phyloP scores from a whole-genome alignment of 2,113 vertebrate genomes.

The Diadophis punctatus region DNA sequence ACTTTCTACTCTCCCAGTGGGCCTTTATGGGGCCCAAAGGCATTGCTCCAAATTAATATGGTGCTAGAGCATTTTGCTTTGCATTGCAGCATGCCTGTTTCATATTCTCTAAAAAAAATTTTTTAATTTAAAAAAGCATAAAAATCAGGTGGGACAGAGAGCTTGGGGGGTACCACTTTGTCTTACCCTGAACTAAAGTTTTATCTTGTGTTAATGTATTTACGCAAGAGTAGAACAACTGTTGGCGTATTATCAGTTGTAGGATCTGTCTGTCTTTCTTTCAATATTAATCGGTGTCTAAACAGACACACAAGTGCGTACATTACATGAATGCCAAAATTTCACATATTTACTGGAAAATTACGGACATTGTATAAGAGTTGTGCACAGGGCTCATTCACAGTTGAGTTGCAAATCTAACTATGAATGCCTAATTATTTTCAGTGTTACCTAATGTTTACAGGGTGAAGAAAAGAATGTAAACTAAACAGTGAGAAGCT shows the following conservation, averaged over 20 bases:
- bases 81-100: not conserved
- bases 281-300: not conserved
- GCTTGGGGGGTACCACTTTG: not conserved
- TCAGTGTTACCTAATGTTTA: not conserved
- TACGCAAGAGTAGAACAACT: not conserved
- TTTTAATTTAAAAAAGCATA: not conserved
- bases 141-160: not conserved
- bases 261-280: not conserved
- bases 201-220: not conserved
- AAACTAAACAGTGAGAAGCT: not conserved
- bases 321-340: not conserved
- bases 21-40: not conserved
- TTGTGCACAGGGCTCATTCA: not conserved
- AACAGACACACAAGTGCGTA: not conserved
- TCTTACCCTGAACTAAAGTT: not conserved
- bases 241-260: not conserved
- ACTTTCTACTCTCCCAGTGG: not conserved
- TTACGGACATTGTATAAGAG: not conserved
- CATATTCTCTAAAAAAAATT: not conserved
- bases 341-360: not conserved
- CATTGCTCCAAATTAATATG: not conserved
- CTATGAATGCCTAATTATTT: not conserved
- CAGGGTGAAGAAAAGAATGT: not conserved
- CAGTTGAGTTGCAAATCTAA: not conserved
- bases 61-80: not conserved